Evolutionary conservation across 1,140 invertebrate genomes (phyloP).

Genomic region (Diuraphis noxia): DNA sequence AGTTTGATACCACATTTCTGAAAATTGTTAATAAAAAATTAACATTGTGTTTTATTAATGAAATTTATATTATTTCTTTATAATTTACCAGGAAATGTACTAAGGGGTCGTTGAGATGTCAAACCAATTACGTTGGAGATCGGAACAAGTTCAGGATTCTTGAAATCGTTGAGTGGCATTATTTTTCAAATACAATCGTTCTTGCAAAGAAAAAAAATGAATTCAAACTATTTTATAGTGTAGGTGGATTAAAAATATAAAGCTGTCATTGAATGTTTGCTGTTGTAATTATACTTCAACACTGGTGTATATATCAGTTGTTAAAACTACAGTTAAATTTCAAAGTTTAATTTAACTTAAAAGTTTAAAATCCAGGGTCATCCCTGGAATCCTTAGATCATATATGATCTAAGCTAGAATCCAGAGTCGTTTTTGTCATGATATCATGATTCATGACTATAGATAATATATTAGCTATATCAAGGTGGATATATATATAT

Average conservation of each 20-base stretch:
- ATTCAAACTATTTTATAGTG: not conserved
- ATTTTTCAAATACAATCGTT: not conserved
- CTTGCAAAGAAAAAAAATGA: not conserved
- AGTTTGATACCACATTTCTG: constrained; percentile 95
- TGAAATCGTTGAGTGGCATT: constrained; percentile 25
- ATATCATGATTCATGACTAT: too few relatives aligned
- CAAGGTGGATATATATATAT: too few relatives aligned
- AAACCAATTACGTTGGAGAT: constrained; percentile 43
- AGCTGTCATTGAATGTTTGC: not conserved
- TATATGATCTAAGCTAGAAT: too few relatives aligned
- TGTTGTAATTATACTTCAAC: not conserved
- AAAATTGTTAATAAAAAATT: constrained; percentile 59
- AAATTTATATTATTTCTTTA: not conserved
- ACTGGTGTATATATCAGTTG: not conserved
- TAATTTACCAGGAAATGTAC: constrained; percentile 43
- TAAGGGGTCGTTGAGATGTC: constrained; percentile 37
- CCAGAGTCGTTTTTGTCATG: too few relatives aligned
- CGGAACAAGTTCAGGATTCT: constrained; percentile 42
- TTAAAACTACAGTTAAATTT: not conserved
- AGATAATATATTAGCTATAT: too few relatives aligned
- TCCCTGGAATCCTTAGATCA: too few relatives aligned
- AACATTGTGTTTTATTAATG: not conserved
- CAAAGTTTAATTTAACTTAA: too few relatives aligned
- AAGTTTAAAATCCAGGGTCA: not conserved
- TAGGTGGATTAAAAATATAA: not conserved